Percentiles rank a stretch among this genome's conserved stretches.
Conservation (phyloP, 2,797 vertebrate species). For the Percopsis omiscomaycus region DNA sequence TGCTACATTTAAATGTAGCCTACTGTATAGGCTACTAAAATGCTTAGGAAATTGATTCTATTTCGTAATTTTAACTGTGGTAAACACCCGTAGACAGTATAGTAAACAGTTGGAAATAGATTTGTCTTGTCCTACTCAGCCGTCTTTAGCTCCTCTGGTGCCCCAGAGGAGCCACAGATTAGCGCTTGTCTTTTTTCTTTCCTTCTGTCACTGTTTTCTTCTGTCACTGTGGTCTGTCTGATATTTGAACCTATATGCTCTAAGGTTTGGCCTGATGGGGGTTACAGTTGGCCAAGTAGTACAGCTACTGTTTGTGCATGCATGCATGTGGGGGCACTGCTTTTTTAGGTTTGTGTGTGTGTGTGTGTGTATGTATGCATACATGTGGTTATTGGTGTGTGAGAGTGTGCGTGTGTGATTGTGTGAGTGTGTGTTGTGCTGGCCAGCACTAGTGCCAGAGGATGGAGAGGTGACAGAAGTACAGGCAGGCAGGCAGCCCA, state of each 20-base stretch:
- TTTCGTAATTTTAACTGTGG: too few species aligned
- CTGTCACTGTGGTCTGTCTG: background rate
- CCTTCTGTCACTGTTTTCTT: background rate
- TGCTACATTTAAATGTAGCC: too few species aligned
- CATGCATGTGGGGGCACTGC: conserved; percentile 1
- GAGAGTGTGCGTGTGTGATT: conserved; percentile 7
- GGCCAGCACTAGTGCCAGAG: background rate
- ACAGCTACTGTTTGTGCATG: conserved; percentile 1
- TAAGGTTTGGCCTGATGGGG: background rate
- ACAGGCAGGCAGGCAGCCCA: conserved; percentile 52
- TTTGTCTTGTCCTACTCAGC: background rate
- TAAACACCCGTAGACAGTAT: background rate
- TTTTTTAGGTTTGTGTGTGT: background rate
- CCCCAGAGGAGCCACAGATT: background rate
- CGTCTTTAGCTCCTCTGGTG: background rate
- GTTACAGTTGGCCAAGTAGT: background rate
- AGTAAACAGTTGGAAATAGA: conserved; percentile 4
- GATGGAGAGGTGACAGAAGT: conserved; percentile 52
- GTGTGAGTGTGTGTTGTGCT: conserved; percentile 15
- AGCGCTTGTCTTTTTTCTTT: background rate
- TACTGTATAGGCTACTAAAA: too few species aligned
- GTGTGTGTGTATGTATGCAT: background rate
- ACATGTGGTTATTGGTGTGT: background rate
- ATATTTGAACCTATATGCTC: conserved; percentile 1
- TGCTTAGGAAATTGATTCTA: too few species aligned